Evolutionary conservation across 35 echinoderm and acorn worm genomes (phyloP).

Genomic region (Apostichopus japonicus): DNA sequence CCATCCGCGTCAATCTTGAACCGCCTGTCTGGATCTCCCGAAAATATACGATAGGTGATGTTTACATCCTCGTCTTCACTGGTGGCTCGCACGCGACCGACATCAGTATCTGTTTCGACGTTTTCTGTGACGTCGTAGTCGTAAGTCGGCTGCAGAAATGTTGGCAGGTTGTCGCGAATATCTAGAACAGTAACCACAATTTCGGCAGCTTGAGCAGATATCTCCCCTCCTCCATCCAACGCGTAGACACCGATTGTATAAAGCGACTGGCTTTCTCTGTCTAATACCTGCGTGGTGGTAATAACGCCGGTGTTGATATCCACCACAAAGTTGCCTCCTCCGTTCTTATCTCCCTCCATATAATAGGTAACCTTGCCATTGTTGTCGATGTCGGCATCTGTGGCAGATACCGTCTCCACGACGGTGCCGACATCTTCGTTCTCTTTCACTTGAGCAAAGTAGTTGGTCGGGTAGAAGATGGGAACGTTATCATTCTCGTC

Average conservation of each 20-base stretch:
- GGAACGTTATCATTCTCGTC: constrained; percentile 91
- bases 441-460: constrained; percentile 60
- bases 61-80: constrained; percentile 74
- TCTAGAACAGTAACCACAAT: constrained; percentile 76
- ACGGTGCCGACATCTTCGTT: constrained; percentile 51
- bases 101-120: constrained; percentile 27
- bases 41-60: constrained; percentile 82
- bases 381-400: constrained; percentile 56
- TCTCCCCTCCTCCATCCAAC: constrained; percentile 63
- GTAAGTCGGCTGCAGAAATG: constrained; percentile 68
- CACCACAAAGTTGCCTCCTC: constrained; percentile 49
- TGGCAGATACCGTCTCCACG: constrained; percentile 55
- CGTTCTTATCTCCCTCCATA: constrained; percentile 16
- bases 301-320: constrained; percentile 64
- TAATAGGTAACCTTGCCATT: constrained; percentile 56
- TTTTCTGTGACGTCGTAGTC: constrained; percentile 79
- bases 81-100: constrained; percentile 77
- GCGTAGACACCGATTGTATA: constrained; percentile 76
- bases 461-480: constrained; percentile 66
- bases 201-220: constrained; percentile 26
- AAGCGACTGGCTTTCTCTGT: constrained; percentile 74
- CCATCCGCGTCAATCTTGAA: constrained; percentile 79
- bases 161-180: constrained; percentile 86
- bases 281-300: constrained; percentile 62
- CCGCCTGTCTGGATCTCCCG: constrained; percentile 79